Conservation (phyloP, 1,140 invertebrate species). For the Ceratina calcarata region DNA sequence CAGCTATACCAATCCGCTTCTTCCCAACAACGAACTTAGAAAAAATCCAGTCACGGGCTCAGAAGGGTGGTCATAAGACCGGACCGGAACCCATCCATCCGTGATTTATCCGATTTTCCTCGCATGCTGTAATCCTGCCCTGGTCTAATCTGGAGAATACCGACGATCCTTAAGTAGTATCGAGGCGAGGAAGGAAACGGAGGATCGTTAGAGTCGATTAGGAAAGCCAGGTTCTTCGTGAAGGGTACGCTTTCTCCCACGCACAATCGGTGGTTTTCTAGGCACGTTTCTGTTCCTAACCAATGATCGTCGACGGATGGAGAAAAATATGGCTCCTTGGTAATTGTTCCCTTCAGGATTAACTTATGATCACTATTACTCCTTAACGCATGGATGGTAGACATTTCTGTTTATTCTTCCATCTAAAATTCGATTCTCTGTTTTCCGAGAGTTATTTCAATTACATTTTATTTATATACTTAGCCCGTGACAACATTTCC, state of each 20-base stretch:
- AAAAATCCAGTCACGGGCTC: not conserved
- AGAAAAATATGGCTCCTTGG: not conserved
- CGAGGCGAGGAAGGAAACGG: not conserved
- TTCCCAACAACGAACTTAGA: not conserved
- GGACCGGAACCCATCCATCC: not conserved
- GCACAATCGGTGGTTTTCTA: no score
- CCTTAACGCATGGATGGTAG: not conserved
- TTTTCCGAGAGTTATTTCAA: not conserved
- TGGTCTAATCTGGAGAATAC: conserved; percentile 2
- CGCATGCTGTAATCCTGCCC: not conserved
- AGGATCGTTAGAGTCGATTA: not conserved
- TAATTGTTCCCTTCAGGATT: conserved; percentile 33
- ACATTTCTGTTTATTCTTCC: no score
- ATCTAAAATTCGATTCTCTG: not conserved
- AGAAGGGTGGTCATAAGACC: not conserved
- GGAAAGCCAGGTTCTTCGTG: not conserved
- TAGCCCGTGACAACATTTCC: no score
- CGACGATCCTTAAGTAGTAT: not conserved
- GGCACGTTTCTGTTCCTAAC: not conserved
- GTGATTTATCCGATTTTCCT: conserved; percentile 21
- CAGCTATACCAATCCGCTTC: not conserved
- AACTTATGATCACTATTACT: conserved; percentile 25
- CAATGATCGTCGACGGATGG: not conserved
- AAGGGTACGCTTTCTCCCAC: not conserved
- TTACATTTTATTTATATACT: no score